These are phyloP conservation scores for Zaprionus inermis DNA, from an alignment of 1,140 invertebrate genomes.

Conservation along the genomic window DNA sequence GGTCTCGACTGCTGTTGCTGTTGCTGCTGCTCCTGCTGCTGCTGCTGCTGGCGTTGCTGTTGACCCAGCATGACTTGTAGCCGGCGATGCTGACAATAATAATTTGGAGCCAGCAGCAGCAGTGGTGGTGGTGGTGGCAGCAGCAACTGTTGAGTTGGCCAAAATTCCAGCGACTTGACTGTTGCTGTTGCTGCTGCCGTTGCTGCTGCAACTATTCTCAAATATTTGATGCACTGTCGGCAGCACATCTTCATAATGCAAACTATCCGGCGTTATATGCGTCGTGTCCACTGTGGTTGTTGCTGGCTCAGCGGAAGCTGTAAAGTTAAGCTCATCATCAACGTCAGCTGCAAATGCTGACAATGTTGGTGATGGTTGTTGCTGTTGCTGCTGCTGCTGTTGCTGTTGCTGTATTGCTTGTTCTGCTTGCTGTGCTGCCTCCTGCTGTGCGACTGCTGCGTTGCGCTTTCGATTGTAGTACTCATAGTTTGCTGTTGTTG, in stretches of 20 bases:
- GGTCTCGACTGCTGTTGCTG: conserved; percentile 15
- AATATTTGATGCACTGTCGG: conserved; percentile 66
- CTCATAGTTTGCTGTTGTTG: conserved; percentile 68
- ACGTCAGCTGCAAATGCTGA: conserved; percentile 51
- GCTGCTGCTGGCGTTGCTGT: conserved; percentile 37
- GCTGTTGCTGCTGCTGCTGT: conserved; percentile 35
- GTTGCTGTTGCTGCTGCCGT: conserved; percentile 19
- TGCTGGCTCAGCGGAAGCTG: conserved; percentile 68
- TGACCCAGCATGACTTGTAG: conserved; percentile 46
- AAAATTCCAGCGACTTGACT: conserved; percentile 46
- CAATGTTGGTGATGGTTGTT: conserved; percentile 40
- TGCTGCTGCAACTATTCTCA: conserved; percentile 59
- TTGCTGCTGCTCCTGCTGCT: conserved; percentile 25
- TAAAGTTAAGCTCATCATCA: conserved; percentile 79
- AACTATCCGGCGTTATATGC: conserved; percentile 67
- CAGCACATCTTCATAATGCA: conserved; percentile 80
- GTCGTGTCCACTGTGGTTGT: conserved; percentile 32
- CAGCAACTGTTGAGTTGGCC: conserved; percentile 36
- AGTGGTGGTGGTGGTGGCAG: conserved; percentile 17
- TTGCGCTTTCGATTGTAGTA: conserved; percentile 79
- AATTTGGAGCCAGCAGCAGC: conserved; percentile 55
- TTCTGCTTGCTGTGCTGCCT: conserved; percentile 26
- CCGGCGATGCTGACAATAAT: conserved; percentile 59
- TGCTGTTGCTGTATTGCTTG: conserved; percentile 21
- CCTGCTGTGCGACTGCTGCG: conserved; percentile 52